Base-by-base conservation (phyloP, 1,140 invertebrate species). In the Musca vetustissima region DNA sequence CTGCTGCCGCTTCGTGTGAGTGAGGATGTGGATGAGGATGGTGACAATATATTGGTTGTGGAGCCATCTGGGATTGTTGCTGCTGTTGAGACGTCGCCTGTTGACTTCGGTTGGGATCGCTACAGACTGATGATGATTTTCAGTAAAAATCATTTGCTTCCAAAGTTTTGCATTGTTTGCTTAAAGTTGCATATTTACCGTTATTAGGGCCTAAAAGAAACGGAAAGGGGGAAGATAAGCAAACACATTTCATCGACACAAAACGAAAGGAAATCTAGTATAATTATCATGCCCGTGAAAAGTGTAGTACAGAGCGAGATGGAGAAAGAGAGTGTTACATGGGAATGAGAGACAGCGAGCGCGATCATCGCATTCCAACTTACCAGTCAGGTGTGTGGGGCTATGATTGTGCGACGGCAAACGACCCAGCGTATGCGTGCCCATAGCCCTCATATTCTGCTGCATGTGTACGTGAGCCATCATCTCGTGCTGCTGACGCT, bases 81-180 rank as follows among this genome's bases (percentile, higher is more conserved):
- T 64, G 70, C 68, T 49, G 68, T 21, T 53, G 69, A 17, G 36
- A 24, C n/a, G 25, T 47, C 48, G 25, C 52, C 14, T 61, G 74
- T 76, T 73, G 77, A 72, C 69, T 70, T 73, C 71, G 73, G 47
- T 25, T 61, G 48, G 68, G 21, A 43, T 72, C 72, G 72, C 69
- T 75, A 72, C 83, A 85, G 83, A 85, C 86, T 83, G 85, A 83
- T 85, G 86, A 87, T 85, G 86, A 87, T 82, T 89, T 91, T 94
- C 92, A 96, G 92, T 96, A 96, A 86, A 95, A 96, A 86, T 96
- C 93, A 81, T 90, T 93, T 70, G 93, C 93, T 86, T 95, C 94
- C 64, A 95, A 86, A 69, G 94, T 96, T 85, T 96, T 96, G 89
- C 94, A 96, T 85, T 95, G 93, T 86, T 94, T 95, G 89, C 92